Base-by-base conservation (phyloP, 2,888 invertebrate genomes). In the Eupithecia subfuscata region DNA sequence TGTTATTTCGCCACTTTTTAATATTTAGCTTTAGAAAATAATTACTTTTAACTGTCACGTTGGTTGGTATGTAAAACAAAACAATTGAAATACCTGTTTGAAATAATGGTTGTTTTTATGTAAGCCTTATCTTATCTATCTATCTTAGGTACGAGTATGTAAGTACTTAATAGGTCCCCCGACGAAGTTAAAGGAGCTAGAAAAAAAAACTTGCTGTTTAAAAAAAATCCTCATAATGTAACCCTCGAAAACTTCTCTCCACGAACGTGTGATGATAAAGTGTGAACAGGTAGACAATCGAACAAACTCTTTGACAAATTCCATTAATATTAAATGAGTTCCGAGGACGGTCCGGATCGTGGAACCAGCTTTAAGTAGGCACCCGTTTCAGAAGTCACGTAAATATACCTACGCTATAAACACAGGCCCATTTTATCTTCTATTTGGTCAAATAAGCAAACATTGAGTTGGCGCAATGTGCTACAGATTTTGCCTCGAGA, bases 301-400 rank as follows among this genome's bases (percentile, higher is more conserved):
- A 72, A 78, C 80, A 84, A 83, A 83, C 81, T 84, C 82, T 84
- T 82, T 79, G 76, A 75, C 76, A 79, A 83, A 83, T 80, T 71
- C 80, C 79, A 83, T 83, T 82, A 82, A 83, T 82, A 82, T 82
- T 78, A 78, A 82, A 85, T 81, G 83, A 81, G 81, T 80, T 80
- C 74, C 68, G 74, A 80, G 79, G 75, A 74, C 69, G 80, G 78
- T 76, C 70, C 22, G 79, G 76, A 78, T 73, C 78, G 77, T 74
- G 75, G 52, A 74, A 78, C 78, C 75, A 74, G 80, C 75, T 82
- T 76, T 83, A 83, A 83, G 84, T 82, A 83, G 81, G 76, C 79
- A 80, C 83, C 81, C 82, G 77, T 81, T 83, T 82, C 82, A 84
- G 77, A 84, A 84, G 82, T 84, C 84, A 85, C 81, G 83, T 83